phyloP scores from a whole-genome alignment of 1,140 invertebrate genomes.

The Chrysomallon squamiferum region DNA sequence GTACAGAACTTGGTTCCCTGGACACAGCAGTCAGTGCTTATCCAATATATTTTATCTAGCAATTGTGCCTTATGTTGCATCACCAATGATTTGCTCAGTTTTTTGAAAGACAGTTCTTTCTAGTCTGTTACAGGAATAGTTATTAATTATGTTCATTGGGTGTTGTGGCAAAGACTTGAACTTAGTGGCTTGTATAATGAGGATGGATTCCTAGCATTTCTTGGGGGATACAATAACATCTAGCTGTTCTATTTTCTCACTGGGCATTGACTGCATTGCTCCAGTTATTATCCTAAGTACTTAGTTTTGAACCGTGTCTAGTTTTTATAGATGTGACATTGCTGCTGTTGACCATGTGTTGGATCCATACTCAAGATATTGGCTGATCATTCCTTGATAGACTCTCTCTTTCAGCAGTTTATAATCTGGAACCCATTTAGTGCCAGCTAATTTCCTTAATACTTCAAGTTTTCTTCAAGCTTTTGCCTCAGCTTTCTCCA shows the following conservation, averaged over 20 bases:
- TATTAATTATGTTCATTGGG: not conserved
- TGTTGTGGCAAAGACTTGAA: not conserved
- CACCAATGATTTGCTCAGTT: not conserved
- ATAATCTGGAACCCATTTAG: not conserved
- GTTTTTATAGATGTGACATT: not conserved
- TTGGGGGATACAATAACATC: not conserved
- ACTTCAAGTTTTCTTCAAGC: not conserved
- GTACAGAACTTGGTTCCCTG: not conserved
- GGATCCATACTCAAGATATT: not conserved
- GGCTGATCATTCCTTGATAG: not conserved
- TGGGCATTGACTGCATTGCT: not conserved
- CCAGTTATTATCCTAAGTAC: not conserved
- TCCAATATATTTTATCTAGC: not conserved
- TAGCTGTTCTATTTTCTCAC: not conserved
- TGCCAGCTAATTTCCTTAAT: not conserved
- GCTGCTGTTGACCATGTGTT: not conserved
- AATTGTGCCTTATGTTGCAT: not conserved
- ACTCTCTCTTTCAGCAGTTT: not conserved
- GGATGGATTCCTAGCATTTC: not conserved
- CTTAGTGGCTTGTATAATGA: not conserved
- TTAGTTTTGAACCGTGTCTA: not conserved
- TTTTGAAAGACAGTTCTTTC: not conserved
- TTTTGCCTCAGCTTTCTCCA: not conserved
- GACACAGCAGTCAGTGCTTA: not conserved
- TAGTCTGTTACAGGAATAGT: not conserved